Evolutionary conservation across 2,113 vertebrate species (phyloP).

Genomic region (Cervus canadensis): DNA sequence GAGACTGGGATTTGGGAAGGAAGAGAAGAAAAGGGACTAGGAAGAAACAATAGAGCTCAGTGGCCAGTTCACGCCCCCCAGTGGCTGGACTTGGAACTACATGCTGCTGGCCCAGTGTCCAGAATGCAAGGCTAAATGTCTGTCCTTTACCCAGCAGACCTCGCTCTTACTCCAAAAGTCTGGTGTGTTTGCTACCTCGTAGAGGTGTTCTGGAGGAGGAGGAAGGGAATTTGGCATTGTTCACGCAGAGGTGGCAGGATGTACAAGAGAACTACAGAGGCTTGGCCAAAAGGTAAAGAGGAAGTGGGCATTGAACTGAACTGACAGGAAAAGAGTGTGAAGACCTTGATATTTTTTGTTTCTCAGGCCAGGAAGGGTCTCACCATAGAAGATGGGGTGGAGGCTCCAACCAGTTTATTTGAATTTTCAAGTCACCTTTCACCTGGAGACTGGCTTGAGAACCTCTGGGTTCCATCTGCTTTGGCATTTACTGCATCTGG

Average conservation of each 20-base stretch:
- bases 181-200: accelerated
- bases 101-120: accelerated
- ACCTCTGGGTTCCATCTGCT: accelerated
- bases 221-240: no score
- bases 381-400: no score
- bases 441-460: neutral
- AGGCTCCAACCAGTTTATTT: neutral
- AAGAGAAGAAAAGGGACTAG: no score
- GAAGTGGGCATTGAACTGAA: neutral
- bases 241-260: accelerated
- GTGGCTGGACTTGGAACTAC: accelerated
- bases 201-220: neutral
- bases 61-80: accelerated
- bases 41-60: accelerated
- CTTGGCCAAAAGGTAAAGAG: no score
- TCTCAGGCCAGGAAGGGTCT: neutral
- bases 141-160: neutral
- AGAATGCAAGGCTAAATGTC: accelerated
- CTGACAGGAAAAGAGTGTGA: accelerated
- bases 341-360: no score
- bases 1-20: neutral
- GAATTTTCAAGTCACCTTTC: neutral
- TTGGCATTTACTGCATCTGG: neutral
- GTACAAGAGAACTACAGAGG: no score
- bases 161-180: neutral